Conservation (phyloP, 2,113 vertebrate genomes). For the Amazona guildingii region DNA sequence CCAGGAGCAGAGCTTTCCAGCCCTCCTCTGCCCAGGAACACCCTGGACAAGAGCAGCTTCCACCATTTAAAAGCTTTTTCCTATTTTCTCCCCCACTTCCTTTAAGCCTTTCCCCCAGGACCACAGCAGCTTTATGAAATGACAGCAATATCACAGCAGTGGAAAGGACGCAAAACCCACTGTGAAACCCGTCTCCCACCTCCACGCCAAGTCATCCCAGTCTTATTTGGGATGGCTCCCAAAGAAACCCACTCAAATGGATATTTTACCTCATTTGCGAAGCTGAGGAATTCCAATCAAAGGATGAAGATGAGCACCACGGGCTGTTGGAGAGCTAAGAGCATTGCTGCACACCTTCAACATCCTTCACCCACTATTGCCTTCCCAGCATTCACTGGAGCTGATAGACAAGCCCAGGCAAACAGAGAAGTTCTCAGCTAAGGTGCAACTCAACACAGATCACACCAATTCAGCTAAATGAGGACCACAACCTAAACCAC, state of each 20-base stretch:
- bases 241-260: not conserved
- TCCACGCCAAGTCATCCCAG: not conserved
- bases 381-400: not conserved
- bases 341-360: not conserved
- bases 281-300: not conserved
- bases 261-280: not conserved
- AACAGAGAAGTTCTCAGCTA: not conserved
- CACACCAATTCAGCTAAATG: not conserved
- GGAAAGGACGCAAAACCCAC: not conserved
- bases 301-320: accelerated
- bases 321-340: accelerated
- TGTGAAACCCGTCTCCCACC: not conserved
- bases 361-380: not conserved
- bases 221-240: not conserved
- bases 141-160: not conserved
- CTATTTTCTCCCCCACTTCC: not conserved
- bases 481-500: not conserved
- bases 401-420: not conserved
- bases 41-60: not conserved
- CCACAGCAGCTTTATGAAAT: not conserved
- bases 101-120: not conserved
- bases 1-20: not conserved
- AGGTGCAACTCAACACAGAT: not conserved
- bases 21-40: not conserved
- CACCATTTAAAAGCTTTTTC: not conserved